phyloP scores from a whole-genome alignment of 2,797 vertebrate species.

The Rallus crepitans region DNA sequence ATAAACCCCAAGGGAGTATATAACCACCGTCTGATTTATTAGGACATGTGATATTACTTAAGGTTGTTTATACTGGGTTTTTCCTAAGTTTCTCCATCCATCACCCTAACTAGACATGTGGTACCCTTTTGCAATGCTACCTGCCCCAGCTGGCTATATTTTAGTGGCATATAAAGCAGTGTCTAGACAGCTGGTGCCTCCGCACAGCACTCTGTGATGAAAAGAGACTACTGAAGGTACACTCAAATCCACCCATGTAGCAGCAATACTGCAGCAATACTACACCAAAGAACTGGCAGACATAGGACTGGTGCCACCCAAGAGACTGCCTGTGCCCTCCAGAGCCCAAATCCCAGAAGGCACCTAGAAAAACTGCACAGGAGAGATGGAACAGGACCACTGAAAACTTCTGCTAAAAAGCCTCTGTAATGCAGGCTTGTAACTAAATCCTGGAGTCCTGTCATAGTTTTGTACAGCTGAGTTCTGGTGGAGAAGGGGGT shows the following conservation, averaged over 20 bases:
- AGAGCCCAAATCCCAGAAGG: neutral
- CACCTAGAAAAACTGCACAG: neutral
- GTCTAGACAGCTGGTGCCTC: neutral
- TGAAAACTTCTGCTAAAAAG: neutral
- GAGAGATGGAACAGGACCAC: neutral
- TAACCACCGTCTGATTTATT: neutral
- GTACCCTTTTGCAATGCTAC: neutral
- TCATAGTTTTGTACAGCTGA: no score
- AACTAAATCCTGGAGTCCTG: neutral
- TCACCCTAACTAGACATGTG: neutral
- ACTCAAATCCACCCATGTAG: neutral
- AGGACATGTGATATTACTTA: neutral
- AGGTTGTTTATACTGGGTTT: neutral
- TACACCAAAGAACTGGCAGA: neutral
- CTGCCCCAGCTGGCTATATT: neutral
- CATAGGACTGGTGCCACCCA: neutral
- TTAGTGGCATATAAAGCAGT: neutral
- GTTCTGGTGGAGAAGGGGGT: no score
- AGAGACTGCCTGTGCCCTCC: neutral
- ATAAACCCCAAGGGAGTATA: rapidly evolving
- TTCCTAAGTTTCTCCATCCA: neutral
- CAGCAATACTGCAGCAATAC: neutral
- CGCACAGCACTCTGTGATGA: neutral
- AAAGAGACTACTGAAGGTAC: neutral
- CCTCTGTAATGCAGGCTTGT: neutral